These are phyloP conservation scores for Mimas tiliae DNA, from an alignment of 2,888 invertebrate species.

Conservation along the genomic window DNA sequence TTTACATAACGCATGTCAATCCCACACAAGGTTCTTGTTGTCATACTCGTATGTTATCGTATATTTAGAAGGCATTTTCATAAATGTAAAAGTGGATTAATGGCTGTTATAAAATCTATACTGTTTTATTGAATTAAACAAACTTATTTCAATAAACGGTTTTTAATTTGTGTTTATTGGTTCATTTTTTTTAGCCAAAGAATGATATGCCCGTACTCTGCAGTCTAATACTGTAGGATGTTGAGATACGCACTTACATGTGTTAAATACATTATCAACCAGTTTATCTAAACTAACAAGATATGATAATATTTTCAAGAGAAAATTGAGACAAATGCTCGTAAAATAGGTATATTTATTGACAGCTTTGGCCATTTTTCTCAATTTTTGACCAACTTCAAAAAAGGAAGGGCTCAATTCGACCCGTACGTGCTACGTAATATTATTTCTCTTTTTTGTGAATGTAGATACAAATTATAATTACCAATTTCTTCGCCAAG, in stretches of 20 bases:
- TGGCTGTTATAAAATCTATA: background rate
- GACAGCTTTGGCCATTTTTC: no score
- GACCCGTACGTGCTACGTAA: no score
- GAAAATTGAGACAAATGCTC: background rate
- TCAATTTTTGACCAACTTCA: no score
- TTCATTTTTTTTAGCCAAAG: background rate
- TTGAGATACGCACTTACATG: no score
- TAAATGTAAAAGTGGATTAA: background rate
- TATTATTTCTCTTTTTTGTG: no score
- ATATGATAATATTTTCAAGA: slow-evolving; percentile 10
- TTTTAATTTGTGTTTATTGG: background rate
- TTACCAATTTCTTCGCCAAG: no score
- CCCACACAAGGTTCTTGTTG: slow-evolving; percentile 11
- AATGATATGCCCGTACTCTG: no score
- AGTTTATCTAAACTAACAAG: slow-evolving; percentile 3
- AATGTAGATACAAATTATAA: no score
- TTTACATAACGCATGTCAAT: slow-evolving; percentile 14
- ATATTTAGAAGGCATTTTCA: background rate
- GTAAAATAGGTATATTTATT: background rate
- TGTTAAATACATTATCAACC: background rate
- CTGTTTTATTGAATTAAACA: background rate
- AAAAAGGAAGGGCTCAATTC: no score
- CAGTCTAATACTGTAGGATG: no score
- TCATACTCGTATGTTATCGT: background rate
- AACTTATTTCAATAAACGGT: background rate